Evolutionary conservation across 2,113 vertebrate genomes (phyloP), one percentile per base, ranked within the genome.

Genomic region (Myrmecophaga tridactyla): DNA sequence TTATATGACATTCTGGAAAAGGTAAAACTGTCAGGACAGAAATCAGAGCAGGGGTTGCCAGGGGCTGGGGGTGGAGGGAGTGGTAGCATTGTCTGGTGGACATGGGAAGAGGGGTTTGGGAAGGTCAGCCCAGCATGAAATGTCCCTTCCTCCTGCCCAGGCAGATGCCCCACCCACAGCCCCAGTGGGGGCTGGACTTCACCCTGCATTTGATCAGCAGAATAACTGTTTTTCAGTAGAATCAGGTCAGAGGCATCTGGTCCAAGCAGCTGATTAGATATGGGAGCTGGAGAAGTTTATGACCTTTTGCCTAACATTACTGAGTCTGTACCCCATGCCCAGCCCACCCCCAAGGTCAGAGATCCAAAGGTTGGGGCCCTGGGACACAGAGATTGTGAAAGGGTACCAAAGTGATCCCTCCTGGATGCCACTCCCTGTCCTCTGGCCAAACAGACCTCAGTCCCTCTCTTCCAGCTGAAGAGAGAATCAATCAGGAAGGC

Each of bases 251-350:
- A 51, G 69, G 34, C 58, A 12, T 18, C 58, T 13, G 63, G 83
- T 41, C 13, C 31, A 3, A 62, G 56, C 65, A 34, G 86, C 90
- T 73, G 93, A 96, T 80, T 60, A 96, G 96, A 95, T 69, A 95
- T 46, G 62, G 5, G 70, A 0, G 0, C 12, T 7, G 1, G 4
- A 8, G 12, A 56, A 27, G 11, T 29, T 63, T 12, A 0, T 0
- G 9, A 48, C 85, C 81, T 69, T 70, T 17, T 21, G 53, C 53
- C 51, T 2, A 20, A 60, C 25, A 3, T 0, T 12, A 43, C 70
- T 12, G n/a, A 75, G 14, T 76, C 69, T 23, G 18, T 1, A 56
- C 63, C 67, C 83, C 1, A 2, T 34, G 34, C 86, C 53, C 46
- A 3, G 53, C 53, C 53, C 13, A 34, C 27, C 39, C 87, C 80